Conservation (phyloP, 2,797 vertebrate species). For the Lindbergichthys nudifrons region DNA sequence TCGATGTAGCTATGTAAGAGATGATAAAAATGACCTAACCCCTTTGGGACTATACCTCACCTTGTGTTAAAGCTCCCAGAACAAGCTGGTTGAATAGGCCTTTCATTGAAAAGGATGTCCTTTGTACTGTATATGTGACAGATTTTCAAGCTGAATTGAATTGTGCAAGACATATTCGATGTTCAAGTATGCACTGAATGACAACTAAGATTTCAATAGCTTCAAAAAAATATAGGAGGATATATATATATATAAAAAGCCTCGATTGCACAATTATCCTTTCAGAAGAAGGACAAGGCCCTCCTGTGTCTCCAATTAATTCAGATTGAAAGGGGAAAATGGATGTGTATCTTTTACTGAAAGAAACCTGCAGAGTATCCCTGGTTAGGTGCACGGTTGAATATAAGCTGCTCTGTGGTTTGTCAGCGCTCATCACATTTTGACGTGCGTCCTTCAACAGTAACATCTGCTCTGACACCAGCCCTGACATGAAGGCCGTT, state of each 20-base stretch:
- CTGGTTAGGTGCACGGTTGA: neutral
- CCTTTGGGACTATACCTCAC: too few species aligned
- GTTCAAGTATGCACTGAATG: conserved; percentile 1
- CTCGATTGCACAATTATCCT: neutral
- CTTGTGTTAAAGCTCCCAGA: too few species aligned
- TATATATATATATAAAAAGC: neutral
- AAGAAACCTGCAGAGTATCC: neutral
- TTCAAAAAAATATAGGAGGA: neutral
- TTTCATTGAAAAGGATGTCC: conserved; percentile 4
- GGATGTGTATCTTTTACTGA: neutral
- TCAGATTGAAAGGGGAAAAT: conserved; percentile 2
- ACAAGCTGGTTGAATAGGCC: neutral
- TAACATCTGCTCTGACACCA: neutral
- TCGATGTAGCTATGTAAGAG: too few species aligned
- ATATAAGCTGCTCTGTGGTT: conserved; percentile 13
- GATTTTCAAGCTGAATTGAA: conserved; percentile 3
- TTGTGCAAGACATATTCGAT: neutral
- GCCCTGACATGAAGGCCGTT: conserved; percentile 27
- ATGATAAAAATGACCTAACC: too few species aligned
- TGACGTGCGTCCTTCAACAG: conserved; percentile 42
- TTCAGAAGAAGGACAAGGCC: neutral
- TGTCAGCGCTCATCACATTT: conserved; percentile 28
- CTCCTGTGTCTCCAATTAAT: conserved; percentile 1
- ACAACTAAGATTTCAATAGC: conserved; percentile 6
- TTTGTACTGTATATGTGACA: conserved; percentile 8